These are phyloP conservation scores for Nemoura dubitans DNA, from an alignment of 2,888 invertebrate species.

Conservation along the genomic window DNA sequence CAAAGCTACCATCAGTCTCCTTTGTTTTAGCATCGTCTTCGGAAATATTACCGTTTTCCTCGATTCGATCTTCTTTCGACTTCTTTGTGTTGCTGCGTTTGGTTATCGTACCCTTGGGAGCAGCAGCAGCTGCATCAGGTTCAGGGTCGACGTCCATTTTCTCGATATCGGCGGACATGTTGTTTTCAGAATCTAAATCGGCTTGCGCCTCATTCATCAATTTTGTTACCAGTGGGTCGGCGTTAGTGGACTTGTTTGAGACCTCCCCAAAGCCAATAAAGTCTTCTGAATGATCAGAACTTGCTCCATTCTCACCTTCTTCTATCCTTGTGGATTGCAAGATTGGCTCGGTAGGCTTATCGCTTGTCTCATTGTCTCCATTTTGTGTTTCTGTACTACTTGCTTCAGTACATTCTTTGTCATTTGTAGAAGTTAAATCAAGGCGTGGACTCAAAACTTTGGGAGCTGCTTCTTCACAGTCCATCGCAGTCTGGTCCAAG, in stretches of 20 bases:
- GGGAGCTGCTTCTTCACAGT: background rate
- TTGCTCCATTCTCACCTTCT: constrained; percentile 2
- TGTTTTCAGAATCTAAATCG: constrained; percentile 28
- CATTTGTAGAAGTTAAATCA: background rate
- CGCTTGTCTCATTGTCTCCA: constrained; percentile 5
- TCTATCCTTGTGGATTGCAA: constrained; percentile 10
- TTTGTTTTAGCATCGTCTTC: constrained; percentile 18
- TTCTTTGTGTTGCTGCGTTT: constrained; percentile 8
- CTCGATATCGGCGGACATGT: background rate
- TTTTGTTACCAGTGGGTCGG: constrained; percentile 7
- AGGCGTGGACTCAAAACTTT: background rate
- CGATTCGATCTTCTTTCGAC: background rate
- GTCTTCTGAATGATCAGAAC: constrained; percentile 31
- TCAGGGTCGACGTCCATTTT: constrained; percentile 12
- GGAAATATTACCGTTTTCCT: background rate
- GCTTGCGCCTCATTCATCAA: background rate
- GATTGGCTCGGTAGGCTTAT: background rate
- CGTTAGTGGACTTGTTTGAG: background rate
- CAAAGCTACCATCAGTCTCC: constrained; percentile 37
- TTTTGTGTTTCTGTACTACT: background rate
- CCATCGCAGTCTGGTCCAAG: background rate
- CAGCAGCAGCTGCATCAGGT: background rate
- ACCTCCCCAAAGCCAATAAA: constrained; percentile 16
- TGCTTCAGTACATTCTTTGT: background rate
- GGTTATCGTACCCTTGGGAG: background rate